Conservation (phyloP, 2,888 invertebrate species). For the Polylopha cassiicola region DNA sequence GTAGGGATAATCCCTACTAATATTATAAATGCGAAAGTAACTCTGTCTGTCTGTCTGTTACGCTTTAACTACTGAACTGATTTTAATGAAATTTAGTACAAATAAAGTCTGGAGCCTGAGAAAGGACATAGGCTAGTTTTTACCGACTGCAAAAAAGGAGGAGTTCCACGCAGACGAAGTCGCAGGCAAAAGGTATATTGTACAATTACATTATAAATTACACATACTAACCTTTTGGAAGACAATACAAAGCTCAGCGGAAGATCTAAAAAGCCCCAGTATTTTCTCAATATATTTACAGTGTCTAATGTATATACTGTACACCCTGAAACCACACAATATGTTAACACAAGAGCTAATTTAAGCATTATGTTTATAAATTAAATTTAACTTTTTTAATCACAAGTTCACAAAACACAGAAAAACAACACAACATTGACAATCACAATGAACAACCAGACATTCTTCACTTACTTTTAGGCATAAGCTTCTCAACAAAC, state of each 20-base stretch:
- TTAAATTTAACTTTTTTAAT: too few relatives aligned
- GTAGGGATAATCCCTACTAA: too few relatives aligned
- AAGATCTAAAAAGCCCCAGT: conserved; percentile 88
- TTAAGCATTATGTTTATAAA: too few relatives aligned
- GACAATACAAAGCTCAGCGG: conserved; percentile 87
- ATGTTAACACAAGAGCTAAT: background rate
- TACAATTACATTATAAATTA: conserved; percentile 21
- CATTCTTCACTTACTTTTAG: conserved; percentile 78
- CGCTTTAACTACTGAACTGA: too few relatives aligned
- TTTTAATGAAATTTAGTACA: too few relatives aligned
- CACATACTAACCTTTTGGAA: conserved; percentile 82
- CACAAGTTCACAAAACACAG: conserved; percentile 3
- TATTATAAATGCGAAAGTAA: too few relatives aligned
- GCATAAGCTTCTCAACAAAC: conserved; percentile 85
- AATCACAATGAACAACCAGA: background rate
- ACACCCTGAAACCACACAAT: conserved; percentile 85
- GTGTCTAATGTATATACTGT: conserved; percentile 90
- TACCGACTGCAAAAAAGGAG: too few relatives aligned
- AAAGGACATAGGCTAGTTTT: too few relatives aligned
- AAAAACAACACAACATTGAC: conserved; percentile 1
- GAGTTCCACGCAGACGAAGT: too few relatives aligned
- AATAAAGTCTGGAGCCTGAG: too few relatives aligned
- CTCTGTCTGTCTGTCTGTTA: too few relatives aligned
- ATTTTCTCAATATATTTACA: conserved; percentile 91
- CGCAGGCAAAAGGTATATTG: too few relatives aligned